Evolutionary conservation across 2,888 invertebrate genomes (phyloP), one percentile per base, ranked within the genome.

Genomic region (Leistus spinibarbis): DNA sequence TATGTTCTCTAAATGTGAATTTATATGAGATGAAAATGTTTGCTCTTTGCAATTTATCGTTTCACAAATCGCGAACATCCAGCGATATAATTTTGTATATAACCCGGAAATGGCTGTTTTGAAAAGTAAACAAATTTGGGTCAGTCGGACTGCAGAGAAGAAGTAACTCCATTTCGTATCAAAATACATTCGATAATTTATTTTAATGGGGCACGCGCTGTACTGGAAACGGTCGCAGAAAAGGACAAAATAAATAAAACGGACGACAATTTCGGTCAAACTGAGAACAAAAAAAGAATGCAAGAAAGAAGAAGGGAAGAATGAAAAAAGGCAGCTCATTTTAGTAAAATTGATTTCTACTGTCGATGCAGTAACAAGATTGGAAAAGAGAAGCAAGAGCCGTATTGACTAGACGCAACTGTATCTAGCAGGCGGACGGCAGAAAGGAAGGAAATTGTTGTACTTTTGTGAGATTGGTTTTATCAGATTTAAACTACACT

Each of bases 321-420:
- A 63, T 67, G 67, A 66, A 67, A 73, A n/a, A n/a, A n/a, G n/a
- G n/a, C n/a, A n/a, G n/a, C n/a, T n/a, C 73, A 73, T 73, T 73
- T 73, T 67, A 73, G 73, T 67, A 73, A 73, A 73, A 73, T 73
- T 65, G 73, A 73, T 73, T 73, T 73, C 73, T 73, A 73, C 67
- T 73, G 73, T 73, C 66, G n/a, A 65, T 54, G 73, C 60, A 5
- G 73, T 67, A 73, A 73, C 72, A 73, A 73, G 73, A 73, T 73
- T 67, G 73, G 62, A 67, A 57, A 62, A 60, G n/a, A 60, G 60
- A 60, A 22, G 20, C 22, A 17, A 54, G 17, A 54, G 54, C 17
- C 13, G 17, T 17, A 16, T 16, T 54, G 54, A 54, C 54, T 5
- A 60, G 60, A 60, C 19, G 17, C 19, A 10, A 60, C 20, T 5